A percentile compares a stretch with the other conserved stretches of the same genome.
Evolutionary conservation across 2,797 vertebrate species (phyloP).

Genomic region (Galaxias olidus): DNA sequence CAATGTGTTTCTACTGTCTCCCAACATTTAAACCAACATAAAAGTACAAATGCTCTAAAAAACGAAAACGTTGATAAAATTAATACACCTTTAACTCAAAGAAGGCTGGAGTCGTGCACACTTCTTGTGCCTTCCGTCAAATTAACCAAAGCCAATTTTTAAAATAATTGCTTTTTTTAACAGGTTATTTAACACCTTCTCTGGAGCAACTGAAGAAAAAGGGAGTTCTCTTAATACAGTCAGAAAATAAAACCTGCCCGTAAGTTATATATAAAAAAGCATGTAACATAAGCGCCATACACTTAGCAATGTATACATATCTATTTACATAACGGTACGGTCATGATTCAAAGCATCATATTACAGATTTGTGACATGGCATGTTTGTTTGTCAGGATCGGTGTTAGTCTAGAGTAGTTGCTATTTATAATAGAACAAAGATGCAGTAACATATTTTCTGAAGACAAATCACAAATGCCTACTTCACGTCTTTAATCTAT

Average conservation of each 20-base stretch:
- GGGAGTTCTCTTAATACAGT: slow-evolving; percentile 44
- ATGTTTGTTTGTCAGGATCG: too few relatives aligned
- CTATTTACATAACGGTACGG: background rate
- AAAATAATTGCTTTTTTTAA: slow-evolving; percentile 39
- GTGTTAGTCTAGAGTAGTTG: slow-evolving; percentile 37
- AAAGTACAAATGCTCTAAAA: slow-evolving; percentile 1
- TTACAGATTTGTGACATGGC: too few relatives aligned
- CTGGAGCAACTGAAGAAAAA: slow-evolving; percentile 28
- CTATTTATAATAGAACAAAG: slow-evolving; percentile 71
- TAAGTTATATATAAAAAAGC: slow-evolving; percentile 69
- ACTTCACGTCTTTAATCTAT: too few relatives aligned
- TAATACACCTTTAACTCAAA: background rate
- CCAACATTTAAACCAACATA: slow-evolving; percentile 20
- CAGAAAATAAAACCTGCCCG: slow-evolving; percentile 59
- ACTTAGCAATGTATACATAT: slow-evolving; percentile 66
- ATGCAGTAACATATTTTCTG: slow-evolving; percentile 68
- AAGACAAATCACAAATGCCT: too few relatives aligned
- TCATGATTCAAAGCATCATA: slow-evolving; percentile 54
- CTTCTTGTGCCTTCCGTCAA: slow-evolving; percentile 28
- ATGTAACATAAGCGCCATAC: slow-evolving; percentile 71
- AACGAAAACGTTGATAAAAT: background rate
- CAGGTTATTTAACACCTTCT: slow-evolving; percentile 31
- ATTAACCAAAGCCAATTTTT: slow-evolving; percentile 45
- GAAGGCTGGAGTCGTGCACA: slow-evolving; percentile 27
- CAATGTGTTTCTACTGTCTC: slow-evolving; percentile 31